Evolutionary conservation across 2,888 invertebrate genomes (phyloP).

Genomic region (Acanthopleura granulata): DNA sequence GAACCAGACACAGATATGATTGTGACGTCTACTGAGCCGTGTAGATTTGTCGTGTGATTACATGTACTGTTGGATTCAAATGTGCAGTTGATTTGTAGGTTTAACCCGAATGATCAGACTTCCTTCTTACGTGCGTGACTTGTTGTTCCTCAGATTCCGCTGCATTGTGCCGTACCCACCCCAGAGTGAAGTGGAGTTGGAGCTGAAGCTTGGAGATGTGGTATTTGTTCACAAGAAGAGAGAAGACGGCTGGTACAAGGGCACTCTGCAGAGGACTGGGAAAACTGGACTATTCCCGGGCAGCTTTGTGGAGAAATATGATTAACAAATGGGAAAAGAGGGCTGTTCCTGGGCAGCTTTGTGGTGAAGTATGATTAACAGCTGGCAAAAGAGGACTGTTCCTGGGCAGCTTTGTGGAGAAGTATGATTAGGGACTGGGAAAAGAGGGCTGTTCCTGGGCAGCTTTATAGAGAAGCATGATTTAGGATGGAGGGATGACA

Average conservation of each 20-base stretch:
- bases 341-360: conserved; percentile 92
- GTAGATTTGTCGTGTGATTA: too few relatives aligned
- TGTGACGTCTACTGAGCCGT: too few relatives aligned
- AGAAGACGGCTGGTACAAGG: conserved; percentile 96
- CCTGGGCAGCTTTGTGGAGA: conserved; percentile 89
- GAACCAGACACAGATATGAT: too few relatives aligned
- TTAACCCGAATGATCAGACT: too few relatives aligned
- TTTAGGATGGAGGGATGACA: too few relatives aligned
- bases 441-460: conserved; percentile 97
- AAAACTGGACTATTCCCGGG: conserved; percentile 95
- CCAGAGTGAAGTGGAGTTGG: conserved; percentile 92
- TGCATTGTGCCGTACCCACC: conserved; percentile 96
- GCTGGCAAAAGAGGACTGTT: conserved; percentile 92
- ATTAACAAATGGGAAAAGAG: conserved; percentile 85
- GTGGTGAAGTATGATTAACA: conserved; percentile 72
- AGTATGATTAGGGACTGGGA: conserved; percentile 37
- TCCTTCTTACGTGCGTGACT: not conserved
- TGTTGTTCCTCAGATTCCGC: conserved; percentile 79
- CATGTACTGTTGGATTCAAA: too few relatives aligned
- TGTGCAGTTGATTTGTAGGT: too few relatives aligned
- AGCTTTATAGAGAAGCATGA: too few relatives aligned
- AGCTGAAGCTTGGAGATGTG: conserved; percentile 89
- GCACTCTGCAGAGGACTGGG: conserved; percentile 89
- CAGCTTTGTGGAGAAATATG: conserved; percentile 80
- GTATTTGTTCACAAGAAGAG: conserved; percentile 92